These are phyloP conservation scores for Drosophila rhopaloa DNA, from an alignment of 1,140 invertebrate genomes.

Conservation along the genomic window DNA sequence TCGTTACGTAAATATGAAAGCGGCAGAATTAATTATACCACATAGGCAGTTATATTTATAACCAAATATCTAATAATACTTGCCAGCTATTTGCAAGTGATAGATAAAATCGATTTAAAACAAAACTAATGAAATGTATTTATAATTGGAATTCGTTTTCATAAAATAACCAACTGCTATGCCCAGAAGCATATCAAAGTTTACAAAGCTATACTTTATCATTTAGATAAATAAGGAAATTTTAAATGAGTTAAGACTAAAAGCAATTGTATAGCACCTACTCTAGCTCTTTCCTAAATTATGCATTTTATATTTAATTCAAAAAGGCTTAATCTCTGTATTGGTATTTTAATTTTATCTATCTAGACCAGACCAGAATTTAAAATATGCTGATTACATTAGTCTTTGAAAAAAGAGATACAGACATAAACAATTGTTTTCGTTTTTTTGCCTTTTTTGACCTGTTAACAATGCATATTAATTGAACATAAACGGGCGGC, in stretches of 20 bases:
- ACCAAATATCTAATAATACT: slow-evolving; percentile 28
- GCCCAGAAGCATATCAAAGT: too few species aligned
- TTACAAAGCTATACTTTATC: background rate
- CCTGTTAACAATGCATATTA: slow-evolving; percentile 71
- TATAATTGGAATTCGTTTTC: slow-evolving; percentile 10
- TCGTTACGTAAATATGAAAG: slow-evolving; percentile 11
- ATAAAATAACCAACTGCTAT: background rate
- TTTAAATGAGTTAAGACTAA: too few species aligned
- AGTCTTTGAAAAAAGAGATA: slow-evolving; percentile 4
- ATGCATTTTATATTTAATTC: too few species aligned
- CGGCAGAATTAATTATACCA: slow-evolving; percentile 38
- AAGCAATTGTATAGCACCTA: too few species aligned
- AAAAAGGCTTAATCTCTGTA: too few species aligned
- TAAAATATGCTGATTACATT: background rate
- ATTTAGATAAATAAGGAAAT: background rate
- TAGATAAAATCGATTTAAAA: slow-evolving; percentile 15
- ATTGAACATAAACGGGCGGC: slow-evolving; percentile 43
- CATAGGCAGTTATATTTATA: slow-evolving; percentile 29
- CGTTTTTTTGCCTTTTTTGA: slow-evolving; percentile 30
- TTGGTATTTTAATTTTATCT: too few species aligned
- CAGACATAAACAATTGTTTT: slow-evolving; percentile 26
- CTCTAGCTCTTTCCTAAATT: too few species aligned
- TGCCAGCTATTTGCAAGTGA: slow-evolving; percentile 9
- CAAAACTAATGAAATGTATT: slow-evolving; percentile 11
- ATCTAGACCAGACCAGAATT: background rate